Evolutionary conservation across 1,140 invertebrate genomes (phyloP), one percentile per base, ranked within the genome.

Genomic region (Lasioglossum albipes): DNA sequence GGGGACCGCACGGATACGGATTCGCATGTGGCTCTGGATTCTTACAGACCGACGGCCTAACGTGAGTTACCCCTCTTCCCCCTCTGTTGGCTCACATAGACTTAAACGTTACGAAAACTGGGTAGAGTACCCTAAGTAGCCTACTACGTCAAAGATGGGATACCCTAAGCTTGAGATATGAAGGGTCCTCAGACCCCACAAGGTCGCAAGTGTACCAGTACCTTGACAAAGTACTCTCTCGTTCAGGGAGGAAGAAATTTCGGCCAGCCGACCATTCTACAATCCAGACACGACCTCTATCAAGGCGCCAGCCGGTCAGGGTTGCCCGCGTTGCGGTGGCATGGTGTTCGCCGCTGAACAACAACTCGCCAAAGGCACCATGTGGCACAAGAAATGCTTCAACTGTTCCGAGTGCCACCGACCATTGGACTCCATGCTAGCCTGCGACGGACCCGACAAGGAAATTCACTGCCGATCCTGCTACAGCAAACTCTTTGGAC

Each of bases 331-430:
- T 76, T 98, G 98, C 91, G 97, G 97, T 70, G 98, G 98, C 80
- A 97, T 97, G 94, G 98, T 99, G 13, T 99, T 98, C 91, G 97
- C 97, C 64, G 98, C 98, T 84, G 98, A 99, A 93, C 97, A 98
- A 93, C 97, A 98, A 94, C 94, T 98, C 61, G 97, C 97, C 87
- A 98, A 98, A 91, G 97, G 97, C 93, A 97, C 96, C 95, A 97
- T 97, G 95, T 99, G 98, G 97, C 98, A 99, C 94, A 98, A 97
- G 93, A 97, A 96, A 90, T 99, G 98, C 93, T 99, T 98, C 95
- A 98, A 96, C 93, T 99, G 98, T 90, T 95, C 95, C 73, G 96
- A 97, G 90, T 99, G 99, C 91, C 97, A 98, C 90, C 96, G 98
- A 84, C 97, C 98, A 57, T 93, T 99, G 81, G 99, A 99, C 92